Evolutionary conservation across 2,888 invertebrate genomes (phyloP), one percentile per base, ranked within the genome.

Genomic region (Leptothorax acervorum): DNA sequence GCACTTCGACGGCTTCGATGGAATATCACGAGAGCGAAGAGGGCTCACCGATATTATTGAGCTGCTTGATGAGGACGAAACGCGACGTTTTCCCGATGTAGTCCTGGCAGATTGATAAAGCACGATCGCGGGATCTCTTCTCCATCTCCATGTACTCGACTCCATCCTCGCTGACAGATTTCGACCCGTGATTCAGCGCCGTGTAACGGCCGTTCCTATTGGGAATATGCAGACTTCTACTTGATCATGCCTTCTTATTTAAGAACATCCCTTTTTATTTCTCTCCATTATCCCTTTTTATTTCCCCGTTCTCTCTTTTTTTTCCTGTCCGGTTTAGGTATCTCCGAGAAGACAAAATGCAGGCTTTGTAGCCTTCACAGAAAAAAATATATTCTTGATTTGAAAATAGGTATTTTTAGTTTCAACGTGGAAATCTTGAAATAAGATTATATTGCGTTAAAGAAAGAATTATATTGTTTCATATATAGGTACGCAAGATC

Each of bases 1-100:
- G 18, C 60, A 73, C 28, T 73, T 73, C 2, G n/a, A 35, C 18
- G 23, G 31, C 31, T 79, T 68, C 12, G 35, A 23, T 18, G 18
- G 35, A 73, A n/a, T 51, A n/a, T 51, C n/a, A 39, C 23, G 3
- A 39, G 28, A 81, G 63, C 12, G 31, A 60, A 11, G 23, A 53
- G 5, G 45, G 73, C 86, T 90, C 93, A 96, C 96, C 99, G 87
- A 99, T 97, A 88, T 97, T 96, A 92, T 97, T 97, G 88, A 99
- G 96, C 92, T 98, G 97, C 75, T 97, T 97, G 90, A 97, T 96
- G 89, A 98, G 96, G 91, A 97, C 97, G 94, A 98, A 99, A 90
- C 98, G 96, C 87, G 96, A 95, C 63, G 96, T 96, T 90, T 95
- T 95, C 91, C 96, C 95, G 87, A 97, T 94, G 93, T 97, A 96